Evolutionary conservation across 2,113 vertebrate genomes (phyloP), one percentile per base, ranked within the genome.

Genomic region (Gnathochromis pfefferi): DNA sequence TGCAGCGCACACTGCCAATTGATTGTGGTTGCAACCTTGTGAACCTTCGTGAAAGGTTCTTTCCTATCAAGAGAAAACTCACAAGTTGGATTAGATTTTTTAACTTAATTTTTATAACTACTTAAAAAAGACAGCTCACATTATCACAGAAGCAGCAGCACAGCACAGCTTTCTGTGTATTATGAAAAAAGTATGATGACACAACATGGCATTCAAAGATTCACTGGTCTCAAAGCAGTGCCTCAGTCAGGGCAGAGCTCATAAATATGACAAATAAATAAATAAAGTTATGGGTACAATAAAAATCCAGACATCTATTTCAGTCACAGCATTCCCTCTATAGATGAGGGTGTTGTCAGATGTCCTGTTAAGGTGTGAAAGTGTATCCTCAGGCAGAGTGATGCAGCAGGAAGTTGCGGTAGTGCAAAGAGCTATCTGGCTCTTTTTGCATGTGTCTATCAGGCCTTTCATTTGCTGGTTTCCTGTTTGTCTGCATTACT

Each of bases 281-380:
- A 78, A 31, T 78, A 78, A 78, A 78, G 47, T 19, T 13, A 17
- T 31, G 80, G 47, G 60, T 21, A 82, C 53, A 85, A 38, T 7
- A 88, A 89, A 47, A 31, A 85, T 85, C 49, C 75, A 90, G 49
- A 85, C 28, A 4, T 92, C 84, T 89, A 82, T 87, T 92, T 90
- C 45, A 65, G 87, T 88, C 80, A 5, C 55, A 38, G 81, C 82
- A 63, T 85, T 80, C 63, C 63, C 51, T 75, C 84, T 86, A 49
- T 80, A 75, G 70, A 51, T 5, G 9, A 78, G 81, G 84, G 89
- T 90, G 92, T 92, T 93, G 90, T 92, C 91, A 92, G 90, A 89
- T 84, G 90, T 92, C 91, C 88, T 90, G 88, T 91, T 35, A 90
- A 91, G 40, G 90, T 92, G 93, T 94, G 88, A 93, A 90, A 90